Evolutionary conservation across 2,888 invertebrate genomes (phyloP), one percentile per base, ranked within the genome.

Genomic region (Chironomus tentans): DNA sequence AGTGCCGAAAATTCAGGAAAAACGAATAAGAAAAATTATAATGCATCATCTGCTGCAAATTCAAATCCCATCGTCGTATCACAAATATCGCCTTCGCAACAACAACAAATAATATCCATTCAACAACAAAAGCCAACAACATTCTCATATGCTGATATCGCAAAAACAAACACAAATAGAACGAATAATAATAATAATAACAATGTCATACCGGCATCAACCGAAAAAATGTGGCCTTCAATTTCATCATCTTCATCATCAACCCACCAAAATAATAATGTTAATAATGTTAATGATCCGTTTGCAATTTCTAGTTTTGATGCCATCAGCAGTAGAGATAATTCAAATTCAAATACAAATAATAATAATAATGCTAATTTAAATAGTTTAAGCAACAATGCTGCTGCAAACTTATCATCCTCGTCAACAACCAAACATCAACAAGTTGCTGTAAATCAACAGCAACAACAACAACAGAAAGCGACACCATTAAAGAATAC

Each of bases 91-190:
- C 56, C 56, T 56, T 56, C 50, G 74, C 47, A 46, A 47, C 69
- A 68, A n/a, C 38, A 71, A 78, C 79, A 22, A 77, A 78, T 77
- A 77, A 76, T 78, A 77, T 79, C 77, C 71, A 68, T 74, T 65
- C 77, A 69, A 78, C 85, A 81, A 82, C 82, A 74, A 38, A 74
- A 74, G 76, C 83, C 87, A 46, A 86, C 86, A 13, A 86, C 86
- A 80, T 88, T 88, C 68, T 93, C 93, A 13, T 94, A 94, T 84
- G 94, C 94, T 0, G 94, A 93, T 81, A 94, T 94, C 80, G 91
- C 93, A 73, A 88, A 91, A 79, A 87, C 84, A 15, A 82, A 79
- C 38, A 80, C 81, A 22, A 81, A 80, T 71, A 80, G 81, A 77
- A 65, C 46, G 38, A 38, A 38, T 38, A 38, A 38, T 38, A 38